These are phyloP conservation scores for Drosophila burlai DNA, from an alignment of 1,140 invertebrate species.

Conservation along the genomic window DNA sequence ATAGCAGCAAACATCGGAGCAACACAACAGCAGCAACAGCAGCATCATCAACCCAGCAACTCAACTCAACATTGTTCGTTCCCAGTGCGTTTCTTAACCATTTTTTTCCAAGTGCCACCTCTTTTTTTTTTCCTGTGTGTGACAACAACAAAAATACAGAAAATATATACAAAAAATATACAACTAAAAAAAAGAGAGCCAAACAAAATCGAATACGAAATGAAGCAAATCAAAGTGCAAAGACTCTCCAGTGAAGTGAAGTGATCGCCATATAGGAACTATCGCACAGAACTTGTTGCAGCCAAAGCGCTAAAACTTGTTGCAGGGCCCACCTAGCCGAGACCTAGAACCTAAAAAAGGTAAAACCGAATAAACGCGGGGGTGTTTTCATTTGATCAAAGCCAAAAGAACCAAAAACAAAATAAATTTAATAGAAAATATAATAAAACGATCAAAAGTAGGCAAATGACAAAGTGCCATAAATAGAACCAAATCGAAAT, in stretches of 20 bases:
- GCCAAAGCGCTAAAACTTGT: conserved; percentile 27
- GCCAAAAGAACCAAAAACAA: neutral
- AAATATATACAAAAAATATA: neutral
- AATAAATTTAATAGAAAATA: neutral
- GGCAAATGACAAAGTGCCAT: conserved; percentile 26
- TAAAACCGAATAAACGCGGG: conserved; percentile 6
- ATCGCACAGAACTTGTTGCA: conserved; percentile 13
- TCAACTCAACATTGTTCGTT: neutral
- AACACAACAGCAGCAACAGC: conserved; percentile 1
- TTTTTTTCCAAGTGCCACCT: conserved; percentile 5
- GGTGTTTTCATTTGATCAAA: conserved; percentile 21
- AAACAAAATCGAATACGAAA: conserved; percentile 5
- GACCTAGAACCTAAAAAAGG: conserved; percentile 18
- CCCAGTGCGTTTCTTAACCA: neutral
- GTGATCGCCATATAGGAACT: conserved; percentile 32
- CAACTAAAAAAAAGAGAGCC: neutral
- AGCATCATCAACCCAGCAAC: neutral
- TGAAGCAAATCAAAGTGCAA: conserved; percentile 14
- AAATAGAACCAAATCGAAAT: conserved; percentile 13
- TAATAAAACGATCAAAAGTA: conserved; percentile 20
- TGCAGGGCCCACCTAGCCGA: conserved; percentile 19
- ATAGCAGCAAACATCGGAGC: conserved; percentile 5
- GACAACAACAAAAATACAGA: neutral
- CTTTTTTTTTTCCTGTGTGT: conserved; percentile 5
- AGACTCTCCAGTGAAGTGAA: conserved; percentile 31